These are phyloP conservation scores for Aphrophora alni DNA, from an alignment of 2,888 invertebrate species.

Conservation along the genomic window DNA sequence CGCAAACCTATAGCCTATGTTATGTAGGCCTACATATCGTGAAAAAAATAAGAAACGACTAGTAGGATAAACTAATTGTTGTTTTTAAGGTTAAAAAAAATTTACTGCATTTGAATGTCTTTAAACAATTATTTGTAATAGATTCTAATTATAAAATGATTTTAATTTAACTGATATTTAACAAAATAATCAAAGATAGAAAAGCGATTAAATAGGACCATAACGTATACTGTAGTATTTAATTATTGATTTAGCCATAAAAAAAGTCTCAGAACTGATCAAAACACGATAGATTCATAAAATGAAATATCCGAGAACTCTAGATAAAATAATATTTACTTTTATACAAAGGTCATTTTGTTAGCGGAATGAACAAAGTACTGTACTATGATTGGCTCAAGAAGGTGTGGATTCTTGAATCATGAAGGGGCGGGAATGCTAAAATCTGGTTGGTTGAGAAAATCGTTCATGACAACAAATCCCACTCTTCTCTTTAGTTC, in stretches of 20 bases:
- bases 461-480: constrained; percentile 1
- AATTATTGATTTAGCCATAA: not conserved
- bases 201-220: no score
- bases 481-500: not conserved
- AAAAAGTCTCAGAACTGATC: not conserved
- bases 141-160: no score
- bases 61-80: no score
- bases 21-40: no score
- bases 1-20: no score
- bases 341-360: not conserved
- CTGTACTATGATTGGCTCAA: not conserved
- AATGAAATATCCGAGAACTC: not conserved
- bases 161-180: no score
- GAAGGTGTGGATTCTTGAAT: not conserved
- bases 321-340: not conserved
- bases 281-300: not conserved
- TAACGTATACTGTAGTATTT: no score
- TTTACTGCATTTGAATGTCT: no score
- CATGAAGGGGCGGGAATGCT: not conserved
- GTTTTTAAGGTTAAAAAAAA: no score
- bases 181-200: no score
- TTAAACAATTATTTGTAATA: no score
- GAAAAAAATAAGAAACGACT: no score
- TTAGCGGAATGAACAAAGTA: not conserved
- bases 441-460: not conserved